phyloP scores from a whole-genome alignment of 92 coral and sea anemone species.

The Porites divaricata region DNA sequence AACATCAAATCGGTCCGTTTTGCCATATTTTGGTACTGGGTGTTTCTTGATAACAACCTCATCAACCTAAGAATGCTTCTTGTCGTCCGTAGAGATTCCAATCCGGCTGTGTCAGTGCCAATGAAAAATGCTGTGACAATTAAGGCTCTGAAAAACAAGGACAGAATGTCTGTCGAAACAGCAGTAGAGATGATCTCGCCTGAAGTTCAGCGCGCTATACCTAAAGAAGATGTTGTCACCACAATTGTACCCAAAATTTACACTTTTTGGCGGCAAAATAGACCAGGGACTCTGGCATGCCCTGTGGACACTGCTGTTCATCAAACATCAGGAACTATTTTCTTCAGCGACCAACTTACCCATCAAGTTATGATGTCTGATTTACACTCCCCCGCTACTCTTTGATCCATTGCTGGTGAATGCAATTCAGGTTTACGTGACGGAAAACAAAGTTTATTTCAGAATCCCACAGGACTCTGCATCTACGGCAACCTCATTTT shows the following conservation, averaged over 20 bases:
- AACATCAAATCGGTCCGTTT: slow-evolving; percentile 63
- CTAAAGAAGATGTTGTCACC: slow-evolving; percentile 10
- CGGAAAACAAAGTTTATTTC: slow-evolving; percentile 64
- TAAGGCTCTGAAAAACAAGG: slow-evolving; percentile 63
- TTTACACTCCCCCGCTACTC: slow-evolving; percentile 52
- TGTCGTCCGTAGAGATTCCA: slow-evolving; percentile 62
- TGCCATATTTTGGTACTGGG: slow-evolving; percentile 61
- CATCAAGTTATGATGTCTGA: slow-evolving; percentile 62
- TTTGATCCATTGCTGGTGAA: slow-evolving; percentile 47
- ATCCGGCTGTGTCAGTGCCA: slow-evolving; percentile 57
- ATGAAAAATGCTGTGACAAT: slow-evolving; percentile 57
- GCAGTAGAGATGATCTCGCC: slow-evolving; percentile 34
- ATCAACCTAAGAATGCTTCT: slow-evolving; percentile 57
- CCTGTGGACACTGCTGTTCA: slow-evolving; percentile 61
- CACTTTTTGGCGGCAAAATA: slow-evolving; percentile 57
- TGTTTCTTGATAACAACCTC: slow-evolving; percentile 46
- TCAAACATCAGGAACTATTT: slow-evolving; percentile 54
- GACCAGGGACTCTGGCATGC: slow-evolving; percentile 34
- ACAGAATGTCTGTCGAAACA: slow-evolving; percentile 51
- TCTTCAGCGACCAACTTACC: slow-evolving; percentile 59
- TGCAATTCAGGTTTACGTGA: slow-evolving; percentile 57
- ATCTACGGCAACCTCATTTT: slow-evolving; percentile 56
- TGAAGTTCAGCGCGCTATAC: slow-evolving; percentile 24
- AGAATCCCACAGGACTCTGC: slow-evolving; percentile 56
- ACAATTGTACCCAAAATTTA: slow-evolving; percentile 48